Evolutionary conservation across 2,113 vertebrate genomes (phyloP).

Genomic region (Ifrita kowaldi): DNA sequence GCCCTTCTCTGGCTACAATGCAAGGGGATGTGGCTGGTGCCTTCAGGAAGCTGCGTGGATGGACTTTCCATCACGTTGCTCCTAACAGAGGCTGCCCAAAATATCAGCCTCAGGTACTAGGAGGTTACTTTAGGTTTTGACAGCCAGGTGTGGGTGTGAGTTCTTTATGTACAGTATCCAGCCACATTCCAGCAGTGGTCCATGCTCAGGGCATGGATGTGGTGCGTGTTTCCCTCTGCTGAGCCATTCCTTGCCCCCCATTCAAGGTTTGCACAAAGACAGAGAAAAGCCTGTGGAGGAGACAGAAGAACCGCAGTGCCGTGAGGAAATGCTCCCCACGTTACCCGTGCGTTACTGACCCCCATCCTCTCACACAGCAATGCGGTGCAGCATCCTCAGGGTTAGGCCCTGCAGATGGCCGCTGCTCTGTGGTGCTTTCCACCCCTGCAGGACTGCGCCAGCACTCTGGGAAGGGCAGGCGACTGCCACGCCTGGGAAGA

Average conservation of each 20-base stretch:
- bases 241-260: accelerated
- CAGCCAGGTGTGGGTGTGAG: background rate
- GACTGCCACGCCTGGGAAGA: background rate
- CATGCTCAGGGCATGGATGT: background rate
- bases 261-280: background rate
- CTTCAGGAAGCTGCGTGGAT: background rate
- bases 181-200: accelerated
- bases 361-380: background rate
- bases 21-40: background rate
- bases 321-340: accelerated
- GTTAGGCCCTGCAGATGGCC: background rate
- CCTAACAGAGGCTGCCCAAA: background rate
- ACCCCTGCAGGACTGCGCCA: background rate
- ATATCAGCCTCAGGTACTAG: background rate
- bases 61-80: background rate
- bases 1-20: accelerated
- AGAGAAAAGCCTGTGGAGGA: background rate
- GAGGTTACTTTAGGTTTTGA: background rate
- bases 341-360: accelerated
- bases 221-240: accelerated
- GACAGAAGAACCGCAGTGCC: background rate
- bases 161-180: background rate
- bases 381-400: background rate
- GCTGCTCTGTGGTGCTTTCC: background rate
- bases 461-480: accelerated